Percentiles rank a stretch among this genome's conserved stretches.
Evolutionary conservation across 2,888 invertebrate genomes (phyloP).

Genomic region (Phytoseiulus persimilis): DNA sequence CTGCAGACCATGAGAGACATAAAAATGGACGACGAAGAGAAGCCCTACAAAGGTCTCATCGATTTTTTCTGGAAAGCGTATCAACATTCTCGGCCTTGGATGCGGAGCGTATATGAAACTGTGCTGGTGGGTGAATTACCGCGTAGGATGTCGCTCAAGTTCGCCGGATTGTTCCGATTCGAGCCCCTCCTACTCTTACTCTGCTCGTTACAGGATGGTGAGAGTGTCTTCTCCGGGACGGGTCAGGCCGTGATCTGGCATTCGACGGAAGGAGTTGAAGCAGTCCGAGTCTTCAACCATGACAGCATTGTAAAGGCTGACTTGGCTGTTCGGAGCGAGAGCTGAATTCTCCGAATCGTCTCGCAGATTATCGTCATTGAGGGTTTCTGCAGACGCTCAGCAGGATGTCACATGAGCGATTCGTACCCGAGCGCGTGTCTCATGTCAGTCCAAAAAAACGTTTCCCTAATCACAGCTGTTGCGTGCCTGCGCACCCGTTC

Average conservation of each 20-base stretch:
- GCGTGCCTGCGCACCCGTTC: too few relatives aligned
- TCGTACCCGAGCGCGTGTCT: too few relatives aligned
- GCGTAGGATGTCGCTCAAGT: too few relatives aligned
- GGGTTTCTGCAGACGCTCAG: neutral
- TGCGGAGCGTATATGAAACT: slow-evolving; percentile 36
- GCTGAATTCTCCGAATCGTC: neutral
- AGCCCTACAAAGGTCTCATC: slow-evolving; percentile 11
- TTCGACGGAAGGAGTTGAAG: slow-evolving; percentile 29
- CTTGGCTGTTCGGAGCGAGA: neutral
- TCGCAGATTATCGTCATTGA: neutral
- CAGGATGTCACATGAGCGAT: neutral
- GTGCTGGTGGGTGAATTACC: neutral
- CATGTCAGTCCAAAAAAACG: too few relatives aligned
- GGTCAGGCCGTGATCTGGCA: slow-evolving; percentile 30
- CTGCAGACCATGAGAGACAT: slow-evolving; percentile 16
- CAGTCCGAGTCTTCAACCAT: slow-evolving; percentile 12
- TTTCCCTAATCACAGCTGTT: too few relatives aligned
- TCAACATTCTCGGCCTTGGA: slow-evolving; percentile 23
- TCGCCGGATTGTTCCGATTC: too few relatives aligned
- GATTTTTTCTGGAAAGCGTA: slow-evolving; percentile 33
- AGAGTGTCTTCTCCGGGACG: neutral
- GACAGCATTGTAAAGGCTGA: neutral
- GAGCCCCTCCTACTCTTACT: too few relatives aligned
- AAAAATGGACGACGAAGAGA: slow-evolving; percentile 12
- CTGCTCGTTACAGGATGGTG: neutral